A percentile compares a stretch with the other conserved stretches of the same genome.
Evolutionary conservation across 1,140 invertebrate species (phyloP).

Genomic region (Drosophila lacertosa): DNA sequence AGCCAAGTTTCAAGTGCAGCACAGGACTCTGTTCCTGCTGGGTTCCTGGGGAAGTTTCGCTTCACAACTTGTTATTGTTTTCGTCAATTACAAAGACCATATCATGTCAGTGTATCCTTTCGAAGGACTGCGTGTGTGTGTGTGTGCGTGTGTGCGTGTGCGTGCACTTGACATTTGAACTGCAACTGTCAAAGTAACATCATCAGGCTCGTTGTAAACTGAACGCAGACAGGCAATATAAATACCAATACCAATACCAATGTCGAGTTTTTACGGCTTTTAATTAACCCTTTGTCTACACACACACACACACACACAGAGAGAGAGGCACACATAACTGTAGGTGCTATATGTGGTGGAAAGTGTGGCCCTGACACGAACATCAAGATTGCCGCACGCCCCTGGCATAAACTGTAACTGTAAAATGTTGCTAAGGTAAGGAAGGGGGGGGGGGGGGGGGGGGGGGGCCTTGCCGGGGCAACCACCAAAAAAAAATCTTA

Average conservation of each 20-base stretch:
- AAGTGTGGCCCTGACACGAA: conserved; percentile 60
- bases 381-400: conserved; percentile 61
- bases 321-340: too few relatives aligned
- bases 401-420: conserved; percentile 11
- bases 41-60: conserved; percentile 46
- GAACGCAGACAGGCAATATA: conserved; percentile 29
- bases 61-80: conserved; percentile 60
- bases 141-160: conserved; percentile 34
- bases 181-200: conserved; percentile 71
- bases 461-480: not conserved
- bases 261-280: conserved; percentile 68
- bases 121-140: conserved; percentile 34
- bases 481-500: conserved; percentile 76
- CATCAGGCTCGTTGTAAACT: conserved; percentile 15
- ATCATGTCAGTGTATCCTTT: conserved; percentile 21
- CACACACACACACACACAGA: conserved; percentile 1
- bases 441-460: not conserved
- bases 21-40: conserved; percentile 8
- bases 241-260: conserved; percentile 53
- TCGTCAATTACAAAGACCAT: conserved; percentile 70
- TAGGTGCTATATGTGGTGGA: conserved; percentile 4
- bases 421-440: conserved; percentile 11
- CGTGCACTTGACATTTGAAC: conserved; percentile 77
- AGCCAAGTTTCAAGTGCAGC: conserved; percentile 35
- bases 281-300: conserved; percentile 74